Base-by-base conservation (phyloP, 30 jellyfish, hydroid and myxozoan genomes). In the Catostylus mosaicus region DNA sequence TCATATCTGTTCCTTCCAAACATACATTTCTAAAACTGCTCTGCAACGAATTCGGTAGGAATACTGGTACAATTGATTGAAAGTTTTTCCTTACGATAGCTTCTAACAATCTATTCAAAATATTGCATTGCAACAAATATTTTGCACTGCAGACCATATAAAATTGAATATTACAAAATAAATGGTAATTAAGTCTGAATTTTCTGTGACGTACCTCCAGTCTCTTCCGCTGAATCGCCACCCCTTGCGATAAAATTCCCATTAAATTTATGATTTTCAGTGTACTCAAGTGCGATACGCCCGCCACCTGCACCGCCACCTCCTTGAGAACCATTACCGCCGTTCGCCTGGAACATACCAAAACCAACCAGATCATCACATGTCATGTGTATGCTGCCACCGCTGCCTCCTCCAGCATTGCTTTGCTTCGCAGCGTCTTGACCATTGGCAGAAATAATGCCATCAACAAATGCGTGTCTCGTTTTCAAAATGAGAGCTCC, bases 231-330 rank as follows among this genome's bases (percentile, higher is more conserved):
- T 26, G 85, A 67, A 38, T 40, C 59, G 14, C 92, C 92, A 32
- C 92, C 92, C 31, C 47, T 63, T 36, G 92, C 92, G 22, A 20
- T 16, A 35, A 67, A 82, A 38, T 47, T 51, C 59, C 92, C 92
- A 33, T 70, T 60, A 38, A 82, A 82, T 52, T 82, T 82, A 59
- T 71, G 77, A 34, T 66, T 59, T 33, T 56, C 78, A 6, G 26
- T 67, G 68, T 82, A 82, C 30, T 43, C 46, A 19, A 82, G 45
- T 30, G 80, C 84, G 0, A 82, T 82, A 10, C 92, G 83, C 63
- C 92, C 92, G 29, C 92, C 92, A 12, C 92, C 92, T n/a, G 75
- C 92, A 54, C 92, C 92, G 27, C 85, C 92, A 30, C 92, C 92
- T 9, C 27, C 65, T n/a, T 54, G 47, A 22, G 76, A 33, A 19